Evolutionary conservation across 2,113 vertebrate genomes (phyloP), one percentile per base, ranked within the genome.

Genomic region (Coregonus clupeaformis): DNA sequence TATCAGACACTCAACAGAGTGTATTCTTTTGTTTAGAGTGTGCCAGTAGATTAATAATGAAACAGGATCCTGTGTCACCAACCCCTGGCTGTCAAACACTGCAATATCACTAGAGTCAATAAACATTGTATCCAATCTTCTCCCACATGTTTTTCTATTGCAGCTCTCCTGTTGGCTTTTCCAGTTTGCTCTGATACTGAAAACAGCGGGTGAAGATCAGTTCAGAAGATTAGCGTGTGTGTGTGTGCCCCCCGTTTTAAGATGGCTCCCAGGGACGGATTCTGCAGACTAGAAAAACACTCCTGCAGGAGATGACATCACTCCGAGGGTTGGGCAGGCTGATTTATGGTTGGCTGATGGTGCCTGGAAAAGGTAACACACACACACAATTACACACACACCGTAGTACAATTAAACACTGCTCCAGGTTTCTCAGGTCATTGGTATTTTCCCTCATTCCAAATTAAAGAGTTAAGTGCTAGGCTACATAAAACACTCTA

Each of bases 231-330:
- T 18, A 30, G 30, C 7, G 13, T 16, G 25, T 25, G 59, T 62
- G 5, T 32, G 36, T 42, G 36, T n/a, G 24, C 9, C 52, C 22
- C 45, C 1, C 4, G 20, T 29, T 72, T 63, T 27, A 32, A 20
- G 30, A 29, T 30, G 29, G 57, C 13, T 60, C 14, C 45, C 13
- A 36, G 67, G 22, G 42, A 45, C 25, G 60, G 42, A 12, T 71
- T 66, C 4, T 27, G 68, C 32, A 62, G 57, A 29, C 55, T 76
- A 47, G 57, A 63, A 64, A 45, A 76, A 69, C 67, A 16, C 27
- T 47, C 25, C 36, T 57, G 16, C 42, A 68, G 66, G 45, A 63
- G 42, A 69, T 69, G 55, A 73, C 71, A 49, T 68, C 32, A 47
- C 25, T 27, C 0, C 24, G 18, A 30, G 45, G 25, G 45, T 6